Percentiles rank a stretch among this genome's conserved stretches.
These are phyloP conservation scores for Scomber colias DNA, from an alignment of 2,113 vertebrate genomes.

Conservation along the genomic window DNA sequence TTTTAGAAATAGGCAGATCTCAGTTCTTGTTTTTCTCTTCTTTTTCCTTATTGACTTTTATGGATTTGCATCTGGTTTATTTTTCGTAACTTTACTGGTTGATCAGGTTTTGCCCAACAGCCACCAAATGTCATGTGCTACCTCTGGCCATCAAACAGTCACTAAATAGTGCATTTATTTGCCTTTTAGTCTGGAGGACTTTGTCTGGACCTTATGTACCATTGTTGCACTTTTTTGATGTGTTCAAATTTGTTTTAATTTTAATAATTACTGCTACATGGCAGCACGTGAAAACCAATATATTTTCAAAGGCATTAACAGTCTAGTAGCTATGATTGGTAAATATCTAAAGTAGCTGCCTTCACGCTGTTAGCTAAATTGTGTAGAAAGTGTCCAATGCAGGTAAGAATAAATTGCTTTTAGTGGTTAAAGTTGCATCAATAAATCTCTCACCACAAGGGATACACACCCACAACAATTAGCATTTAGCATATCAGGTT, in stretches of 20 bases:
- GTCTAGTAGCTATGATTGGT: neutral
- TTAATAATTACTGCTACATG: neutral
- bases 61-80: too few relatives aligned
- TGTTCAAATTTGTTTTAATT: neutral
- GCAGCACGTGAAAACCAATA: neutral
- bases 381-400: slow-evolving; percentile 2
- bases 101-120: too few relatives aligned
- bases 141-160: too few relatives aligned
- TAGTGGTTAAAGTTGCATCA: slow-evolving; percentile 17
- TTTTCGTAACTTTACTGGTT: too few relatives aligned
- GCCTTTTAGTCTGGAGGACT: too few relatives aligned
- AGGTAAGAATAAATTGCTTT: slow-evolving; percentile 6
- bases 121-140: too few relatives aligned
- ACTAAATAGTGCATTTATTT: too few relatives aligned
- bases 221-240: too few relatives aligned
- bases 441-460: neutral
- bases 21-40: too few relatives aligned
- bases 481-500: neutral
- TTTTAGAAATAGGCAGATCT: too few relatives aligned
- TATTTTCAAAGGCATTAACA: neutral
- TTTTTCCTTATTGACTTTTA: too few relatives aligned
- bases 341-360: neutral
- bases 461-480: neutral
- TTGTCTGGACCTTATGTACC: too few relatives aligned
- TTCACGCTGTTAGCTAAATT: neutral